phyloP scores from a whole-genome alignment of 2,888 invertebrate species.

The Heliconius aoede region DNA sequence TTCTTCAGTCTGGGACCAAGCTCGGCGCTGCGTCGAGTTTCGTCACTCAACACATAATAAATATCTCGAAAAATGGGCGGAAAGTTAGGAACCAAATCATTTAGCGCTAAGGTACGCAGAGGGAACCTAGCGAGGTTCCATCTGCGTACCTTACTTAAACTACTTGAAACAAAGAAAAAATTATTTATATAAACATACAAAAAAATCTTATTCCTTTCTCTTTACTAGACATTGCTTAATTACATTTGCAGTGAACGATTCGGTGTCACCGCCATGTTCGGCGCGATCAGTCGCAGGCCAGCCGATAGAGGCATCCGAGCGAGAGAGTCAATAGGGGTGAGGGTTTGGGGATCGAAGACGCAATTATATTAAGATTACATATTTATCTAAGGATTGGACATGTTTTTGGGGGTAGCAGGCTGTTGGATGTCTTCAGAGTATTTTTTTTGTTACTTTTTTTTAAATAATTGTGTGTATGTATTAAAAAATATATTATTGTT shows the following conservation, averaged over 20 bases:
- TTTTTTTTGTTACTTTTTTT: not conserved
- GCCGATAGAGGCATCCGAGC: conserved; percentile 52
- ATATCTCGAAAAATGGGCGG: too few species aligned
- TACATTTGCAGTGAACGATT: conserved; percentile 40
- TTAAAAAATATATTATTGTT: too few species aligned
- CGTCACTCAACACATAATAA: too few species aligned
- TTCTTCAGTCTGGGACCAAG: too few species aligned
- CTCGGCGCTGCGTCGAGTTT: too few species aligned
- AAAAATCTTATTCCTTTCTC: conserved; percentile 23
- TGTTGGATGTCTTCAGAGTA: conserved; percentile 49
- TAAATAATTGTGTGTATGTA: not conserved
- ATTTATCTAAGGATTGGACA: conserved; percentile 77
- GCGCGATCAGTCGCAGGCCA: conserved; percentile 46
- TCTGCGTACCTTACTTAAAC: too few species aligned
- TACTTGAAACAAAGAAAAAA: too few species aligned
- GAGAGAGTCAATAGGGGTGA: conserved; percentile 73
- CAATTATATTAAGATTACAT: conserved; percentile 82
- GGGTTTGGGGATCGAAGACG: conserved; percentile 65
- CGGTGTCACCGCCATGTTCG: conserved; percentile 43
- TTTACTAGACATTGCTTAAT: conserved; percentile 40
- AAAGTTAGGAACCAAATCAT: too few species aligned
- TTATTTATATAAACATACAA: conserved; percentile 6
- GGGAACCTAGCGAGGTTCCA: too few species aligned
- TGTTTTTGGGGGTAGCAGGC: conserved; percentile 55
- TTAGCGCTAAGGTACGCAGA: too few species aligned